phyloP scores from a whole-genome alignment of 92 coral and sea anemone genomes.

The Metridium senile region DNA sequence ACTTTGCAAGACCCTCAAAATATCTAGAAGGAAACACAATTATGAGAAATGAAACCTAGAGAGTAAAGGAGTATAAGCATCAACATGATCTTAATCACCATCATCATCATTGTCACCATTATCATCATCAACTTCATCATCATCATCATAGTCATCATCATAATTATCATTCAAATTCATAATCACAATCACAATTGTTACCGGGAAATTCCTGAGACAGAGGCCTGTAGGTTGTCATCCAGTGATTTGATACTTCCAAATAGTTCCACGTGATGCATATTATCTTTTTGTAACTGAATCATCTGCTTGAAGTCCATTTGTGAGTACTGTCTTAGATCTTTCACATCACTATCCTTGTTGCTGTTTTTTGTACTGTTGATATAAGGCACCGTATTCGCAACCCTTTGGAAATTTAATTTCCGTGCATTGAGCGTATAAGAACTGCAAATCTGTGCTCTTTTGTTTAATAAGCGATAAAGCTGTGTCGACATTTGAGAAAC shows the following conservation, averaged over 20 bases:
- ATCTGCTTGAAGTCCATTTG: constrained; percentile 38
- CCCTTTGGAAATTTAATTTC: background rate
- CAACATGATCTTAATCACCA: no score
- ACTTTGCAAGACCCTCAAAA: constrained; percentile 35
- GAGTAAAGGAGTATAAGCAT: no score
- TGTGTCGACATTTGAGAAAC: background rate
- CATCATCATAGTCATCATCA: no score
- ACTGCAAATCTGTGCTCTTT: background rate
- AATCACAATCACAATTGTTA: no score
- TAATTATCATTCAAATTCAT: no score
- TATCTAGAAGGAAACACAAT: background rate
- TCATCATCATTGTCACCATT: no score
- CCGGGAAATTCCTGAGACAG: constrained; percentile 35
- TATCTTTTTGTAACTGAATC: constrained; percentile 27
- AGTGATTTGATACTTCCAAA: constrained; percentile 28
- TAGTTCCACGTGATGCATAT: constrained; percentile 38
- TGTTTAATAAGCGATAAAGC: background rate
- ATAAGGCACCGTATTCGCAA: constrained; percentile 2
- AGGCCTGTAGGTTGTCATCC: constrained; percentile 29
- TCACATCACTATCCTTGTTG: constrained; percentile 4
- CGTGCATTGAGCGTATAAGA: background rate
- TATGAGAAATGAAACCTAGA: background rate
- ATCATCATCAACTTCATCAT: no score
- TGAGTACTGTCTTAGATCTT: constrained; percentile 47
- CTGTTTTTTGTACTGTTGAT: constrained; percentile 17